phyloP scores from a whole-genome alignment of 2,113 vertebrate species.

The Aspiorhynchus laticeps region DNA sequence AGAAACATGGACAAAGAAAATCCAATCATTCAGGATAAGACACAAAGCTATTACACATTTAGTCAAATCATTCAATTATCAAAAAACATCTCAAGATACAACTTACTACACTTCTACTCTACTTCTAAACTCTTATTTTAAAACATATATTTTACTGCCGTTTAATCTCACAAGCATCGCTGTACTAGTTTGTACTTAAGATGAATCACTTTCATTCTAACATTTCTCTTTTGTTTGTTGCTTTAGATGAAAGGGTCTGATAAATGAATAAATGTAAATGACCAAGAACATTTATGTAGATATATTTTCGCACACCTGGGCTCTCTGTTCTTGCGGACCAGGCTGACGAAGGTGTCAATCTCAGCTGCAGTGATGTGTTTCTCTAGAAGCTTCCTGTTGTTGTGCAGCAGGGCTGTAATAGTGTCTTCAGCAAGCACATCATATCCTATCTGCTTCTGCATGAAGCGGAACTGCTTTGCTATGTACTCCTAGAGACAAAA shows the following conservation, averaged over 20 bases:
- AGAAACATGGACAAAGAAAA: constrained; percentile 27
- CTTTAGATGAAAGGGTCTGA: constrained; percentile 16
- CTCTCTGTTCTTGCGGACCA: constrained; percentile 98
- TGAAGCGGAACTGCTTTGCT: constrained; percentile 99
- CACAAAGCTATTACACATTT: not conserved
- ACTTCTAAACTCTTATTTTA: not conserved
- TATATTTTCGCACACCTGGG: constrained; percentile 84
- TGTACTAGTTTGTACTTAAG: not conserved
- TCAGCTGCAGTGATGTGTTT: constrained; percentile 97
- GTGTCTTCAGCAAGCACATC: constrained; percentile 98
- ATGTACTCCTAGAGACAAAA: constrained; percentile 88
- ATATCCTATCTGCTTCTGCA: constrained; percentile 99
- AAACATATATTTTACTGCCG: not conserved
- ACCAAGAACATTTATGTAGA: not conserved
- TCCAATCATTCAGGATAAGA: not conserved
- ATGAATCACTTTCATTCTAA: not conserved
- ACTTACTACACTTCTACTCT: not conserved
- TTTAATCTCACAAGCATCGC: not conserved
- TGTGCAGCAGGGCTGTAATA: constrained; percentile 95
- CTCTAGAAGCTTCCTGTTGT: constrained; percentile 96
- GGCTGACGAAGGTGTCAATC: constrained; percentile 97
- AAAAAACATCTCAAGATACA: not conserved
- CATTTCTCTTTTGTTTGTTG: not conserved
- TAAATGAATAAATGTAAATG: constrained; percentile 12
- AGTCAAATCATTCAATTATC: constrained; percentile 8